Evolutionary conservation across 2,113 vertebrate genomes (phyloP), one percentile per base, ranked within the genome.

Genomic region (Syrmaticus mikado): DNA sequence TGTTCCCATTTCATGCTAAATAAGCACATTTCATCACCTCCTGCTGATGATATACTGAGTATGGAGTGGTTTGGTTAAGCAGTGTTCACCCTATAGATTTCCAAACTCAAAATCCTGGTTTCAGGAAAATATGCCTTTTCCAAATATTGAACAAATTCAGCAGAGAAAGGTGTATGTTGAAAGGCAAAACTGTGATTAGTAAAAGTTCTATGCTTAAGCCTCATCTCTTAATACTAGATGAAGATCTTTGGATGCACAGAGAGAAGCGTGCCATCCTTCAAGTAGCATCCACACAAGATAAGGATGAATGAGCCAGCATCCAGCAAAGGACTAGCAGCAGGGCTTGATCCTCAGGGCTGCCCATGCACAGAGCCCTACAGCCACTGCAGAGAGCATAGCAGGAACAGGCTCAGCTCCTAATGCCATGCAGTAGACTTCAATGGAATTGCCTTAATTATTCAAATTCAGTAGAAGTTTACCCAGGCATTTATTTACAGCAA

Each of bases 61-160:
- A 38, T 8, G 14, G n/a, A 89, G n/a, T 4, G n/a, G 62, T 25
- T 90, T 64, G 11, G 24, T 30, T 50, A 32, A 74, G 38, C 45
- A 66, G 58, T n/a, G 40, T 16, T 21, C 27, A 75, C 60, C 41
- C n/a, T 71, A 27, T 25, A 3, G 5, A 13, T 46, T 77, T 64
- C 46, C 46, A 67, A 64, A 85, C 22, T 61, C 61, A 19, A 94
- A 72, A 25, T 48, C 40, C 24, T 61, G 32, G 13, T 36, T 80
- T 92, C 46, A 67, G n/a, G 46, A 65, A 91, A 76, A 7, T 3
- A 28, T 66, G 94, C 30, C 14, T 76, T 66, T 90, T 73, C 36
- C 38, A 89, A 76, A 79, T 45, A 73, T 6, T 86, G 66, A 66
- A 27, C 22, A 70, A 45, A 57, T n/a, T 24, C 7, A 64, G 52